These are phyloP conservation scores for Phymorhynchus buccinoides DNA, from an alignment of 1,140 invertebrate genomes.

Conservation along the genomic window DNA sequence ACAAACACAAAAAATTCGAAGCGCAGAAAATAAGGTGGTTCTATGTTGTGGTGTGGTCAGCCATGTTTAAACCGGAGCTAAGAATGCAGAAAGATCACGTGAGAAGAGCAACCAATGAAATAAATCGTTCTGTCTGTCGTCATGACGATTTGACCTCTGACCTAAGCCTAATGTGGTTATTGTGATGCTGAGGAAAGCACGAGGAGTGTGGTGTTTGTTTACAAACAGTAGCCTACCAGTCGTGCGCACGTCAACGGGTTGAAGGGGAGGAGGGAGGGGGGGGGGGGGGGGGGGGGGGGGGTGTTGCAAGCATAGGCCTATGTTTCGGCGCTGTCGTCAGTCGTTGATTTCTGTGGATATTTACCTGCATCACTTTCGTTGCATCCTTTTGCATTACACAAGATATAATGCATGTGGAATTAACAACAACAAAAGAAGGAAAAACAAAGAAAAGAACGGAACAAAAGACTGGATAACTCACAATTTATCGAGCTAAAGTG, in stretches of 20 bases:
- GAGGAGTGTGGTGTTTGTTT: neutral
- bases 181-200: constrained; percentile 27
- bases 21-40: neutral
- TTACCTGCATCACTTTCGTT: no score
- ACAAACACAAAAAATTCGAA: constrained; percentile 13
- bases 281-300: neutral
- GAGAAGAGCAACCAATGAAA: constrained; percentile 60
- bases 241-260: neutral
- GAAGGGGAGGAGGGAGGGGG: neutral
- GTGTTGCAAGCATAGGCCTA: no score
- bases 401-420: no score
- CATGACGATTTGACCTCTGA: constrained; percentile 65
- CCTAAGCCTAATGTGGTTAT: constrained; percentile 65
- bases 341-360: no score
- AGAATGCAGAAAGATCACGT: constrained; percentile 59
- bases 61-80: constrained; percentile 70
- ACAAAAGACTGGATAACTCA: no score
- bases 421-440: no score
- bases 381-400: no score
- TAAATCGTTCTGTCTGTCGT: constrained; percentile 61
- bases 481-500: no score
- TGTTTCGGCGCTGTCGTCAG: no score
- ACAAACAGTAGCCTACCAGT: constrained; percentile 1
- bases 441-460: no score
- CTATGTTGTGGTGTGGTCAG: constrained; percentile 53